These are phyloP conservation scores for Pangasius sanitwongsei DNA, from an alignment of 2,797 vertebrate species.

Conservation along the genomic window DNA sequence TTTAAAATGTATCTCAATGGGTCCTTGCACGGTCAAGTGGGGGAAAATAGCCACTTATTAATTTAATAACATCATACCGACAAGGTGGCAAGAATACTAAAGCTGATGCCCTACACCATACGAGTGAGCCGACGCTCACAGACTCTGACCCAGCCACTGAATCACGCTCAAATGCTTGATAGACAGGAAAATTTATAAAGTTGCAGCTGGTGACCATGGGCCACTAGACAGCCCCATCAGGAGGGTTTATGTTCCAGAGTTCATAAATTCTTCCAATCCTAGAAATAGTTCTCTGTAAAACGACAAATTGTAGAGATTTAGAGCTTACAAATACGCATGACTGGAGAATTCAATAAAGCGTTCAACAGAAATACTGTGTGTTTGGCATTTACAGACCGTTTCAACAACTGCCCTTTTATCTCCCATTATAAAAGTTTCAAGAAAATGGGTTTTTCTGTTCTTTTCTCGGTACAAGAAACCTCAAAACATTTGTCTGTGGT, in stretches of 20 bases:
- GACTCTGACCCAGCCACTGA: not conserved
- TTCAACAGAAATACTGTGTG: not conserved
- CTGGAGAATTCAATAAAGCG: not conserved
- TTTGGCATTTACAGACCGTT: not conserved
- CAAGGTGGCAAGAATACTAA: not conserved
- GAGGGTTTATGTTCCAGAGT: not conserved
- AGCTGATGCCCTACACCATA: not conserved
- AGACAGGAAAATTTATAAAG: not conserved
- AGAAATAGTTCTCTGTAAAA: not conserved
- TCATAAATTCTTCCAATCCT: not conserved
- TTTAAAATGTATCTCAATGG: not conserved
- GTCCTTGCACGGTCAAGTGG: not conserved
- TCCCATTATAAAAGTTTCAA: not conserved
- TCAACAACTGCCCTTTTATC: constrained; percentile 7
- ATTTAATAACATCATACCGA: not conserved
- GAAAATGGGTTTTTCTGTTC: not conserved
- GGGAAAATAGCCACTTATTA: not conserved
- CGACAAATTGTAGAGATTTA: not conserved
- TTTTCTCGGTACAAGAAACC: not conserved
- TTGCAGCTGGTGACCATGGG: not conserved
- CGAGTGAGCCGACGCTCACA: not conserved
- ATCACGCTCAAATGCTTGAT: not conserved
- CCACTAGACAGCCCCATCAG: not conserved
- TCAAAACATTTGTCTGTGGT: not conserved
- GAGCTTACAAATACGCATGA: not conserved